A percentile compares a stretch with the other conserved stretches of the same genome.
Conservation (phyloP, 2,797 vertebrate species). For the Sebastes itinus region DNA sequence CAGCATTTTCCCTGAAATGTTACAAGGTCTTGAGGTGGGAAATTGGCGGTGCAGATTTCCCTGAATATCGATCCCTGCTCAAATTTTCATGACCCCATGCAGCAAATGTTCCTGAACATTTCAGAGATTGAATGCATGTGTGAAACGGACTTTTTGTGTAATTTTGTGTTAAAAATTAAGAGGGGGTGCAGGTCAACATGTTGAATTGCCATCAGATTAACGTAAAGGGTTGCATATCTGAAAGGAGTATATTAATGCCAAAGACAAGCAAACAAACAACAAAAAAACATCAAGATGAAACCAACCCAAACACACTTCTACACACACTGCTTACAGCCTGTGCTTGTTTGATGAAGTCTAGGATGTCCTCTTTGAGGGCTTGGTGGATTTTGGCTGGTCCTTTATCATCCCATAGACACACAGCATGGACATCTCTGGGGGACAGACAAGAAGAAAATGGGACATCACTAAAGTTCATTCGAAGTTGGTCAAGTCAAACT, state of each 20-base stretch:
- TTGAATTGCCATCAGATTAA: background rate
- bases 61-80: too few species aligned
- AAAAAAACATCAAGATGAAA: background rate
- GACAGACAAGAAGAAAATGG: background rate
- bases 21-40: too few species aligned
- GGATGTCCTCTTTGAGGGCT: conserved; percentile 97
- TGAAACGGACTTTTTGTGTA: too few species aligned
- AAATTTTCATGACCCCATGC: too few species aligned
- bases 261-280: background rate
- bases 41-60: too few species aligned
- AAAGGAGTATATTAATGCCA: background rate
- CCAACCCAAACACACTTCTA: background rate
- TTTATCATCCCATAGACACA: conserved; percentile 99
- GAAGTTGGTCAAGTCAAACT: background rate
- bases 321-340: conserved; percentile 81
- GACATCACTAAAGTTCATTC: background rate
- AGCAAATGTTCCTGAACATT: too few species aligned
- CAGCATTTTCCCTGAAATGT: too few species aligned
- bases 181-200: background rate
- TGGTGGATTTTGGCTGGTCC: conserved; percentile 98
- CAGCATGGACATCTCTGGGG: conserved; percentile 94
- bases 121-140: too few species aligned
- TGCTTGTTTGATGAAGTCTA: conserved; percentile 99
- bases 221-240: background rate
- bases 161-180: background rate